These are phyloP conservation scores for Eclectus roratus DNA, from an alignment of 2,113 vertebrate species.

Conservation along the genomic window DNA sequence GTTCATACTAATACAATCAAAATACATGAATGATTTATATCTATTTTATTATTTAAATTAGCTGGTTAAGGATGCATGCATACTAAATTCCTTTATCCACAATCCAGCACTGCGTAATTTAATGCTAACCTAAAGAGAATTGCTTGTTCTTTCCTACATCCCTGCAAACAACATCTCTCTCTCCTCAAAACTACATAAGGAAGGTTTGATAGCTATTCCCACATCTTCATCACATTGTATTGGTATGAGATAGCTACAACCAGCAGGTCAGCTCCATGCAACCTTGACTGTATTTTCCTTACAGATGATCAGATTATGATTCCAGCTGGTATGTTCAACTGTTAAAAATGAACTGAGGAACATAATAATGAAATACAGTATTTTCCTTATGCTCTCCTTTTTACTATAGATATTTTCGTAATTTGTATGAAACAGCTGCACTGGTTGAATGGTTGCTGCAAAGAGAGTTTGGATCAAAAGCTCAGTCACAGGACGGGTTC, in stretches of 20 bases:
- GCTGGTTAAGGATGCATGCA: conserved; percentile 11
- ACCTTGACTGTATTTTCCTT: neutral
- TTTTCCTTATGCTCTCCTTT: neutral
- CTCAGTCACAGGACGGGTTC: neutral
- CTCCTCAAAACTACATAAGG: neutral
- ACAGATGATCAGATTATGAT: neutral
- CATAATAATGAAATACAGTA: neutral
- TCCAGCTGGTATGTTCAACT: neutral
- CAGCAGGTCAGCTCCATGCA: neutral
- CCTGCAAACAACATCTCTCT: neutral
- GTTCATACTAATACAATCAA: neutral
- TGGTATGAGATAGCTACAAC: neutral
- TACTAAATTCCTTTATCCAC: neutral
- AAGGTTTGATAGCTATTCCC: neutral
- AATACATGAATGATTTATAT: conserved; percentile 25
- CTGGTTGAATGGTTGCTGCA: neutral
- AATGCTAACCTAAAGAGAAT: neutral
- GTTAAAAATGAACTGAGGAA: neutral
- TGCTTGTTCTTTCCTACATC: neutral
- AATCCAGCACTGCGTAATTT: neutral
- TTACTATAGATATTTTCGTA: neutral
- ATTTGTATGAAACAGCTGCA: neutral
- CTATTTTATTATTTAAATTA: conserved; percentile 55
- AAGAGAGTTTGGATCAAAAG: neutral
- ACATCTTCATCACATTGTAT: neutral